Conservation (phyloP, 1,140 invertebrate genomes). For the Drosophila funebris region DNA sequence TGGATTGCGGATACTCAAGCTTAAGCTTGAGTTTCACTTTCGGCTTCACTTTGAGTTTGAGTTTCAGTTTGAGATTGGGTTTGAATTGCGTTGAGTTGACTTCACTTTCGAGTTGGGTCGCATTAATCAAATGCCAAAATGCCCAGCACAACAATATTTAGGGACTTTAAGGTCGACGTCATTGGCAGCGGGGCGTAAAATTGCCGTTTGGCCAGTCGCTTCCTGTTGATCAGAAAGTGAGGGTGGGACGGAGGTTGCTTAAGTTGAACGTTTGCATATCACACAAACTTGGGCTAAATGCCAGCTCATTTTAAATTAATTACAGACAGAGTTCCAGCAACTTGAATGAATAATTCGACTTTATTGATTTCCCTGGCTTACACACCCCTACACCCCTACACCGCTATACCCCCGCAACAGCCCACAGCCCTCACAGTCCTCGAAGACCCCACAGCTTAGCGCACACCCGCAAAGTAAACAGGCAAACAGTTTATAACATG, state of each 20-base stretch:
- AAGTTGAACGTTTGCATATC: not conserved
- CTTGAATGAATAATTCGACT: constrained; percentile 58
- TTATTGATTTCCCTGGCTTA: constrained; percentile 53
- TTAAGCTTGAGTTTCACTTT: not conserved
- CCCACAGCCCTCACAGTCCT: not conserved
- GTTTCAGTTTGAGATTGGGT: not conserved
- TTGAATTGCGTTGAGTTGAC: not conserved
- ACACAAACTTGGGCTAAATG: constrained; percentile 41
- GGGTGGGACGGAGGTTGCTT: too few relatives aligned
- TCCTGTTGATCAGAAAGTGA: constrained; percentile 10
- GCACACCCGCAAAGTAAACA: constrained; percentile 10
- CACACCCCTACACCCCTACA: not conserved
- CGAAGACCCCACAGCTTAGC: not conserved
- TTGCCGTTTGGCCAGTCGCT: constrained; percentile 37
- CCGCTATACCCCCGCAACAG: not conserved
- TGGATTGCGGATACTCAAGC: not conserved
- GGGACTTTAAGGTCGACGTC: constrained; percentile 35
- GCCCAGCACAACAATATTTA: constrained; percentile 22
- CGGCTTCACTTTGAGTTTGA: not conserved
- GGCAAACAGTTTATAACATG: constrained; percentile 23
- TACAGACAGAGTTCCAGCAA: constrained; percentile 36
- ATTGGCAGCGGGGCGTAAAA: constrained; percentile 56
- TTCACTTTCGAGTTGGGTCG: constrained; percentile 14
- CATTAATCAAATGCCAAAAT: constrained; percentile 68
- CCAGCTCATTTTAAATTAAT: constrained; percentile 74